phyloP scores from a whole-genome alignment of 1,140 invertebrate species.

The Drosophila santomea region DNA sequence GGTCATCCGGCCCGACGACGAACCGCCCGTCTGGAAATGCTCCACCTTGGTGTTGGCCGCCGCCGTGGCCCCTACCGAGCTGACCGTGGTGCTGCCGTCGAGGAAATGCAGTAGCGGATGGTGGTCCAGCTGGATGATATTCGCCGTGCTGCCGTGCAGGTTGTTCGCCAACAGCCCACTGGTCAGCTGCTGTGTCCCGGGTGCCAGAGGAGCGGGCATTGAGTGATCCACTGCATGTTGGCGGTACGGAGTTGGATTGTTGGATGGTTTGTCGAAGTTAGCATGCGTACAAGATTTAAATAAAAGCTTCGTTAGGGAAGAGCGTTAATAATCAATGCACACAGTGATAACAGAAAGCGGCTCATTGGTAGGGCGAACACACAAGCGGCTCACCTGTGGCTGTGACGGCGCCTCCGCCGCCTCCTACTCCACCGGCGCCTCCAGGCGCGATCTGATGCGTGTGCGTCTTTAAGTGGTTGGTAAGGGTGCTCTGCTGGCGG shows the following conservation, averaged over 20 bases:
- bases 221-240: conserved; percentile 68
- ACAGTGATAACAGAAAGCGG: conserved; percentile 80
- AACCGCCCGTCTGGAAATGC: conserved; percentile 53
- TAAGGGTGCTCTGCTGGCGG: conserved; percentile 82
- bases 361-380: conserved; percentile 78
- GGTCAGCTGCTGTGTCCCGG: conserved; percentile 70
- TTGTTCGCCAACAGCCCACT: conserved; percentile 66
- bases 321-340: conserved; percentile 81
- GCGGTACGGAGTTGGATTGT: conserved; percentile 26
- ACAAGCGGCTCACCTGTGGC: conserved; percentile 66
- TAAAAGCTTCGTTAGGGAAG: conserved; percentile 85
- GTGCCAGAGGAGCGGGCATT: conserved; percentile 68
- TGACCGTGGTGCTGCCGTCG: conserved; percentile 80
- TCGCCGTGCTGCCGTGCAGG: conserved; percentile 69
- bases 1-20: conserved; percentile 51
- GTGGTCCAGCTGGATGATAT: conserved; percentile 75
- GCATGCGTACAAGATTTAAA: conserved; percentile 84
- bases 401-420: conserved; percentile 37
- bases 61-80: conserved; percentile 68
- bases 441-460: conserved; percentile 69
- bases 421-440: conserved; percentile 27
- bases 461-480: conserved; percentile 84
- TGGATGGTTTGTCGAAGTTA: conserved; percentile 40
- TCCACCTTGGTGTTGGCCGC: conserved; percentile 60
- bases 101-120: conserved; percentile 82